Conservation (phyloP, 2,888 invertebrate species). For the Abrostola tripartita region DNA sequence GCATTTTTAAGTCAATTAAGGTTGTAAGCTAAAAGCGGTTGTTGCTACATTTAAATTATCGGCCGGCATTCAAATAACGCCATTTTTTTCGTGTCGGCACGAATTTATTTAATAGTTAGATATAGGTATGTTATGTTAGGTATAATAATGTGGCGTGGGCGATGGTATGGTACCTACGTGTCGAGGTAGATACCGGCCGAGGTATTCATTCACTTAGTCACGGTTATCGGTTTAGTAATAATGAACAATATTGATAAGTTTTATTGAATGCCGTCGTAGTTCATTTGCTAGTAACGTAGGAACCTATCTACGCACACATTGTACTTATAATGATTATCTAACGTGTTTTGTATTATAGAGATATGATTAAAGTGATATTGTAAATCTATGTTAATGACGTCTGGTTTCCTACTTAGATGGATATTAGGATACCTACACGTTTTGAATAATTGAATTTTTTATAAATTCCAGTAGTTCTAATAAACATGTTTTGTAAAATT, state of each 20-base stretch:
- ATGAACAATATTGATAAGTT: constrained; percentile 63
- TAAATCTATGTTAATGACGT: background rate
- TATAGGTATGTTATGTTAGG: constrained; percentile 81
- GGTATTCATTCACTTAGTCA: constrained; percentile 75
- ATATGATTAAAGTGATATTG: background rate
- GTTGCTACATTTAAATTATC: constrained; percentile 89
- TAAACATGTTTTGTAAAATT: no score
- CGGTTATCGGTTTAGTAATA: constrained; percentile 67
- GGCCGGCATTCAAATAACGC: constrained; percentile 88
- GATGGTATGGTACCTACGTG: constrained; percentile 61
- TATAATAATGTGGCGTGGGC: constrained; percentile 79
- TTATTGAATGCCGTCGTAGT: constrained; percentile 57
- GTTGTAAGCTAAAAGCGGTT: constrained; percentile 89
- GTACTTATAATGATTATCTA: constrained; percentile 30
- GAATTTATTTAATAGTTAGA: constrained; percentile 85
- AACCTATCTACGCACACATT: constrained; percentile 18
- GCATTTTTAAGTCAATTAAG: constrained; percentile 89
- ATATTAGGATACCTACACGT: background rate
- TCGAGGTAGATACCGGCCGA: constrained; percentile 58
- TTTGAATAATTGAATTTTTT: no score
- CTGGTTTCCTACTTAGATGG: background rate
- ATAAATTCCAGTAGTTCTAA: no score
- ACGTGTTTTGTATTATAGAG: constrained; percentile 8
- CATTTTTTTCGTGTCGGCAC: constrained; percentile 88
- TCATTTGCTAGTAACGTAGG: constrained; percentile 37